Evolutionary conservation across 2,888 invertebrate species (phyloP).

Genomic region (Cheilosia scutellata): DNA sequence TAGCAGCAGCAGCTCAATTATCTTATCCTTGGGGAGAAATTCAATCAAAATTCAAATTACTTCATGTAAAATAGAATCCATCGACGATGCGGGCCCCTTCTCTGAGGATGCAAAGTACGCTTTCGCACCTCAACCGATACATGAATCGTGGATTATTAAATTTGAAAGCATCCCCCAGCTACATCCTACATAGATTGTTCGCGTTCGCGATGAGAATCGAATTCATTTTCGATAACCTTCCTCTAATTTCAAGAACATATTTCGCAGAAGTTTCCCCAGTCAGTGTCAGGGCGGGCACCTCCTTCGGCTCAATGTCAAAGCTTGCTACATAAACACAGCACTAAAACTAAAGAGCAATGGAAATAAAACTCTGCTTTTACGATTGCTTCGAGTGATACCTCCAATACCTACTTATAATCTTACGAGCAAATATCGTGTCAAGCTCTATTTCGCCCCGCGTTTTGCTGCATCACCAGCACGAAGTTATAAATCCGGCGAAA

Average conservation of each 20-base stretch:
- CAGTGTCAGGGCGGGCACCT: neutral
- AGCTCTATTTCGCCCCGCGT: conserved; percentile 25
- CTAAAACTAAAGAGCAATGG: conserved; percentile 49
- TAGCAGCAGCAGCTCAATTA: conserved; percentile 63
- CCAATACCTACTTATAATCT: conserved; percentile 50
- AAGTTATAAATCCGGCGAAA: conserved; percentile 71
- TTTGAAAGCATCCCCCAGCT: conserved; percentile 42
- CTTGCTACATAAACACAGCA: conserved; percentile 1
- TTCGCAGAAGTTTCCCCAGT: conserved; percentile 26
- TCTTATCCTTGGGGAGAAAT: conserved; percentile 74
- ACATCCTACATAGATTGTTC: conserved; percentile 18
- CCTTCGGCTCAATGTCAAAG: no score
- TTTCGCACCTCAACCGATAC: conserved; percentile 46
- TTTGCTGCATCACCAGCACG: conserved; percentile 31
- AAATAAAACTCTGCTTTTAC: conserved; percentile 66
- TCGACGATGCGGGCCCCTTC: neutral
- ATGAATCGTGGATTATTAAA: conserved; percentile 64
- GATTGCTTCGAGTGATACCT: conserved; percentile 63
- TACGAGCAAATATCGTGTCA: conserved; percentile 48
- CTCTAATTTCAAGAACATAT: conserved; percentile 62
- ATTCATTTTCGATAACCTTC: conserved; percentile 68
- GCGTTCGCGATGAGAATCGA: conserved; percentile 36
- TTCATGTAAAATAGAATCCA: conserved; percentile 68
- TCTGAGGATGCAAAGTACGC: conserved; percentile 5
- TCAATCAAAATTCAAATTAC: conserved; percentile 76